phyloP scores from a whole-genome alignment of 2,888 invertebrate genomes.

The Microctonus aethiopoides region DNA sequence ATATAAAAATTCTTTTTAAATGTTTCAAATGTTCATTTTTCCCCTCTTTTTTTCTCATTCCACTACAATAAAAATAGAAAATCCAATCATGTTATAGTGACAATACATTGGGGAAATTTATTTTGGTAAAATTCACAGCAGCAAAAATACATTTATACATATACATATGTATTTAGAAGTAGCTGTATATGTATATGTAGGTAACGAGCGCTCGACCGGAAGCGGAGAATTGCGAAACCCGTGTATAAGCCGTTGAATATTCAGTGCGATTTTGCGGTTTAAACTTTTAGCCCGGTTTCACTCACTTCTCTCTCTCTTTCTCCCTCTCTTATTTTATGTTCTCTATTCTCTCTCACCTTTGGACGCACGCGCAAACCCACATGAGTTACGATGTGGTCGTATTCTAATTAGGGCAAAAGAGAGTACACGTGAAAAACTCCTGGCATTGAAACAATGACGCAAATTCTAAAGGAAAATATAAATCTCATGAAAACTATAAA shows the following conservation, averaged over 20 bases:
- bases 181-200: slow-evolving; percentile 12
- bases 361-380: slow-evolving; percentile 21
- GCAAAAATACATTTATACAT: neutral
- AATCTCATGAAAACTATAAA: neutral
- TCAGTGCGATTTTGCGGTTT: slow-evolving; percentile 63
- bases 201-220: slow-evolving; percentile 14
- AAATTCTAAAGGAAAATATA: neutral
- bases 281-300: slow-evolving; percentile 55
- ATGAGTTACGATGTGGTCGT: slow-evolving; percentile 45
- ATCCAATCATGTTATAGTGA: slow-evolving; percentile 15
- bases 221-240: slow-evolving; percentile 51
- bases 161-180: neutral
- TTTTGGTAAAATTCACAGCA: neutral
- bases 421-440: slow-evolving; percentile 36
- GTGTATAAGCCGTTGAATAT: slow-evolving; percentile 65
- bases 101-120: slow-evolving; percentile 18
- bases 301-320: slow-evolving; percentile 7
- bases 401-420: slow-evolving; percentile 59
- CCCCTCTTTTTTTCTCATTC: neutral
- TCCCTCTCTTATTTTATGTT: neutral
- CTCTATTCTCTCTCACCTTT: neutral
- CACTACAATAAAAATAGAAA: neutral
- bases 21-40: neutral
- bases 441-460: slow-evolving; percentile 8
- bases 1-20: neutral